Evolutionary conservation across 2,113 vertebrate species (phyloP), one percentile per base, ranked within the genome.

Genomic region (Otocyon megalotis): DNA sequence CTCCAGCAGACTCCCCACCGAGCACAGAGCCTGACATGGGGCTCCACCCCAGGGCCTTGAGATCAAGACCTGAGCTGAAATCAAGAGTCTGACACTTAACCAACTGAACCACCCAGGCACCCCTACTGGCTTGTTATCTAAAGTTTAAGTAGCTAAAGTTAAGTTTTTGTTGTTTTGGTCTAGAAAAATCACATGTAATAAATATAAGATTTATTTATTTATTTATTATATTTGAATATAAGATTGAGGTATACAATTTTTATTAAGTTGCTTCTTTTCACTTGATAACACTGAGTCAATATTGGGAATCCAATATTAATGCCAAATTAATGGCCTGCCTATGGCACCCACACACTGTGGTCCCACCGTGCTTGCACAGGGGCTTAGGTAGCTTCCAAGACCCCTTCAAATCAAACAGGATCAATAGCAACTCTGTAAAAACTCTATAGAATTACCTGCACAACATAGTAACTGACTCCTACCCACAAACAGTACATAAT

Each of bases 201-300:
- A 50, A 58, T 17, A 43, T 43, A 43, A 43, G 43, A 43, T 43
- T 43, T 43, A 43, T 43, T 43, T 43, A 43, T 43, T 43, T 43
- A 43, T 43, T 43, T 5, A 43, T 43, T 43, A 43, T 43, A 43
- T 56, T 74, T 92, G 85, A 88, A 80, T 69, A 62, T 60, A 48
- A 60, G 62, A 97, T 54, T 54, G 37, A n/a, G 11, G 16, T 71
- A 6, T 67, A 43, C 8, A 32, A 32, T 88, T 53, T 95, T 74
- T 56, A 80, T 74, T 74, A 88, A 72, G 43, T 43, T 72, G 53
- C 53, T 90, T 87, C 20, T 90, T 87, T 43, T 95, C 37, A 26
- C 81, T 88, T 69, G 22, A 26, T 28, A 79, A 88, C 30, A 72
- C 0, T 11, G 74, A 72, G 20, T 53, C 50, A 6, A 28, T n/a